Evolutionary conservation across 2,888 invertebrate genomes (phyloP).

Genomic region (Eupeodes latifasciatus): DNA sequence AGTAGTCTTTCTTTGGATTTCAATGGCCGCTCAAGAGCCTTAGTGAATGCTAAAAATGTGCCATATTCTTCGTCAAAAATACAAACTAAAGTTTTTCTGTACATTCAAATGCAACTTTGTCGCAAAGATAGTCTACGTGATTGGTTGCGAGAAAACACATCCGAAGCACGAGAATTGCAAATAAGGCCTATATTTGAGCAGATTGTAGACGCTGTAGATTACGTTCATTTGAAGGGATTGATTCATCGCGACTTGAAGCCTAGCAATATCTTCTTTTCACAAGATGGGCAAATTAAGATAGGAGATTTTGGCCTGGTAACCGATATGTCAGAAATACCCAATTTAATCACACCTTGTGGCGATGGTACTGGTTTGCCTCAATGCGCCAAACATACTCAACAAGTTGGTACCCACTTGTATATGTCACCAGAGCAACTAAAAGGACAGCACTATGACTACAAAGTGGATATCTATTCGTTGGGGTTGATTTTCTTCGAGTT

Average conservation of each 20-base stretch:
- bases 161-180: constrained; percentile 84
- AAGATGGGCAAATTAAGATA: constrained; percentile 95
- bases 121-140: constrained; percentile 94
- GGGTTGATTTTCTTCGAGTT: constrained; percentile 97
- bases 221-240: constrained; percentile 95
- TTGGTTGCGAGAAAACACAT: constrained; percentile 90
- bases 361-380: constrained; percentile 80
- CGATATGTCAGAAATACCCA: constrained; percentile 88
- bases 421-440: constrained; percentile 98
- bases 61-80: constrained; percentile 77
- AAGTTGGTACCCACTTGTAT: constrained; percentile 95
- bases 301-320: constrained; percentile 99
- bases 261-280: constrained; percentile 96
- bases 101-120: constrained; percentile 99
- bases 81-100: constrained; percentile 89
- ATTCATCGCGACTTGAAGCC: constrained; percentile 99
- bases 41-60: constrained; percentile 47
- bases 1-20: constrained; percentile 51
- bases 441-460: constrained; percentile 91
- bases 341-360: constrained; percentile 81
- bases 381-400: constrained; percentile 86
- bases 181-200: constrained; percentile 92
- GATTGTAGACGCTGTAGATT: constrained; percentile 97
- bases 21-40: constrained; percentile 56
- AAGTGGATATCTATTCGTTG: constrained; percentile 97